These are phyloP conservation scores for Drosophila sordidula DNA, from an alignment of 2,888 invertebrate species.

Conservation along the genomic window DNA sequence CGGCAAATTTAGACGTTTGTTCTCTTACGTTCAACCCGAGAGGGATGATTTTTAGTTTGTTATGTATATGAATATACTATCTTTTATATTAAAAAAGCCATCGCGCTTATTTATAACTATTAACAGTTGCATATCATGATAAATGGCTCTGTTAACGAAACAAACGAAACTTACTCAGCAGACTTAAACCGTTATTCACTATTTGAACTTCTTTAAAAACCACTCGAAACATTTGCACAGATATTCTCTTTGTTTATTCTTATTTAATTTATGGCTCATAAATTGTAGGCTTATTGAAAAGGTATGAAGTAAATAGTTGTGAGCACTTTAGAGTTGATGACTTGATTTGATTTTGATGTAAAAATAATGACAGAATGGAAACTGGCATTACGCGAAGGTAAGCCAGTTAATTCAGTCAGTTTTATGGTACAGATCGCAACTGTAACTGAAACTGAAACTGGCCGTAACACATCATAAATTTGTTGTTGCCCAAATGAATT, in stretches of 20 bases:
- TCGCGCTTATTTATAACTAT: background rate
- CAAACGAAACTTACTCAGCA: background rate
- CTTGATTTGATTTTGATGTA: conserved; percentile 44
- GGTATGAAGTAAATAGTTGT: conserved; percentile 14
- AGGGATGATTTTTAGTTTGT: too few relatives aligned
- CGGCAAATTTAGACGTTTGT: too few relatives aligned
- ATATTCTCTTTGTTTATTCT: conserved; percentile 6
- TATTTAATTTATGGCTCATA: conserved; percentile 26
- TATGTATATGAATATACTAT: too few relatives aligned
- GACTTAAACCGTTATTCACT: conserved; percentile 1
- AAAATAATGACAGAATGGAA: conserved; percentile 25
- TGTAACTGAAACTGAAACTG: background rate
- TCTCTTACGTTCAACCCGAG: too few relatives aligned
- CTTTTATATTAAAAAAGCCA: too few relatives aligned
- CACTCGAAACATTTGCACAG: conserved; percentile 13
- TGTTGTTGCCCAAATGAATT: conserved; percentile 31
- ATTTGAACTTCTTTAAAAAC: conserved; percentile 13
- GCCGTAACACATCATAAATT: conserved; percentile 40
- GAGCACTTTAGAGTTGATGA: conserved; percentile 4
- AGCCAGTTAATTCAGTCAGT: conserved; percentile 2
- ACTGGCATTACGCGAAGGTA: background rate
- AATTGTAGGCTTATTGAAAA: conserved; percentile 5
- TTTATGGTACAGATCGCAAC: conserved; percentile 15
- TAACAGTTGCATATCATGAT: conserved; percentile 12
- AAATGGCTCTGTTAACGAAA: background rate